Evolutionary conservation across 2,888 invertebrate genomes (phyloP), one percentile per base, ranked within the genome.

Genomic region (Eurois occulta): DNA sequence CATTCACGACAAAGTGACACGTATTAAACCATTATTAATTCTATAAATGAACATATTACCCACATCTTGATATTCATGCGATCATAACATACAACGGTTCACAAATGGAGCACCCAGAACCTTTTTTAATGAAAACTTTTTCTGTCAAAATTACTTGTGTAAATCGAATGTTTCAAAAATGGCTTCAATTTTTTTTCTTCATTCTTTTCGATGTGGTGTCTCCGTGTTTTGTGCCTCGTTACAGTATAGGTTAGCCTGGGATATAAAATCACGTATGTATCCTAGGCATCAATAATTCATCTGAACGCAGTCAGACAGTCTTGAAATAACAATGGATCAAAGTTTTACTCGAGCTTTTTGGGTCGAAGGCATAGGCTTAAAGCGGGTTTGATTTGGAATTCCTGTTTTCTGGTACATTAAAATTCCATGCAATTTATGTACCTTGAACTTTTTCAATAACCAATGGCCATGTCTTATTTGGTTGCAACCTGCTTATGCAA

Each of bases 201-300:
- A 0, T 43, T 75, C 13, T 55, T 38, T 62, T 52, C 5, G 48
- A 13, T 1, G 21, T 28, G 35, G 68, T 66, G 58, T 83, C 84
- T 62, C n/a, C 82, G 35, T 75, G 10, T 78, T 81, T 78, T 89
- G 89, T 86, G 73, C 79, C 88, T 70, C 77, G 83, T 87, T 84
- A 76, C 87, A 91, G 82, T 90, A 84, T 90, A 90, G 91, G 91
- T 88, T 91, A 87, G 84, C 85, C 78, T 87, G 89, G 92, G 91
- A 89, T 91, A 90, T 89, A 91, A 87, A 90, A 93, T 93, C 96
- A 96, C 96, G 96, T 95, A 94, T 90, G 90, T 89, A 91, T 90
- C 88, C 90, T 89, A 87, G 89, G 80, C 93, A 95, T 96, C 93
- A 94, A 96, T 96, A 95, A 96, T 96, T 95, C 96, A 96, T 96